Evolutionary conservation across 2,797 vertebrate species (phyloP).

Genomic region (Diplodus puntazzo): DNA sequence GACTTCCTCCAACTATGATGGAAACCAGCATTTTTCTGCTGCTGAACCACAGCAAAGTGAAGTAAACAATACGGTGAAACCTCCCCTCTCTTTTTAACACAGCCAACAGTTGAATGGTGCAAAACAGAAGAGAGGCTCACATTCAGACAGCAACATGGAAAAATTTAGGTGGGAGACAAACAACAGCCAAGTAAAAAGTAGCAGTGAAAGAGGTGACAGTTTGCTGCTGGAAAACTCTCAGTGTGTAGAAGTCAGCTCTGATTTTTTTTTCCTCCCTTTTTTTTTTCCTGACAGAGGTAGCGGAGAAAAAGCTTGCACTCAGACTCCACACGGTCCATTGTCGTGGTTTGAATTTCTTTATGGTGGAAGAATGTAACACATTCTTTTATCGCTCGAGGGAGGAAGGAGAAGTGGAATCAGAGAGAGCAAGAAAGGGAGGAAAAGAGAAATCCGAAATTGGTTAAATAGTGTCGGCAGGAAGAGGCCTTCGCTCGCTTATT

Average conservation of each 20-base stretch:
- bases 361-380: conserved; percentile 51
- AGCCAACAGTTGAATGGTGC: conserved; percentile 22
- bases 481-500: conserved; percentile 67
- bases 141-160: conserved; percentile 49
- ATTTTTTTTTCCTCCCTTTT: conserved; percentile 19
- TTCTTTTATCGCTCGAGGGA: conserved; percentile 61
- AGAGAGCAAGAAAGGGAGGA: conserved; percentile 37
- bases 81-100: conserved; percentile 5
- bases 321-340: conserved; percentile 37
- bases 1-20: conserved; percentile 13
- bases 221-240: conserved; percentile 44
- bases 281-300: conserved; percentile 20
- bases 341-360: conserved; percentile 56
- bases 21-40: conserved; percentile 26
- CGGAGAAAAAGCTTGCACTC: conserved; percentile 39
- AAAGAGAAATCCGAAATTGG: conserved; percentile 58
- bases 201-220: conserved; percentile 55
- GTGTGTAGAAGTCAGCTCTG: conserved; percentile 50
- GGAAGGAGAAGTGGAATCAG: conserved; percentile 50
- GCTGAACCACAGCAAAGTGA: conserved; percentile 38
- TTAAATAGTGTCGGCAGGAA: conserved; percentile 67
- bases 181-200: conserved; percentile 46
- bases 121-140: conserved; percentile 35
- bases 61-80: conserved; percentile 35
- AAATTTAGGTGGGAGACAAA: conserved; percentile 55